Evolutionary conservation across 2,797 vertebrate species (phyloP).

Genomic region (Melanotaenia boesemani): DNA sequence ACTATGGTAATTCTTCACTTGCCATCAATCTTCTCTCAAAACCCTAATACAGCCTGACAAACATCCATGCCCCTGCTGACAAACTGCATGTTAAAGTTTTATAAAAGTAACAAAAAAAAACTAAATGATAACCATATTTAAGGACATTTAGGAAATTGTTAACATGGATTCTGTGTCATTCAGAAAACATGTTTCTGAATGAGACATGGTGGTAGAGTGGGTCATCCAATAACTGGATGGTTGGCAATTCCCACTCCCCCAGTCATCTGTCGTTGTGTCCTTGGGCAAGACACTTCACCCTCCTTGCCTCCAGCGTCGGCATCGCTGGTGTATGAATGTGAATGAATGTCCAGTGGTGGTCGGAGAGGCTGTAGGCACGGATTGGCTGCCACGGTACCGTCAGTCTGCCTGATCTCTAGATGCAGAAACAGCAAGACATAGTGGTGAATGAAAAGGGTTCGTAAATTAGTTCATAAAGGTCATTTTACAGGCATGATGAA

Average conservation of each 20-base stretch:
- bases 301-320: too few species aligned
- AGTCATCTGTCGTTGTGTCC: too few species aligned
- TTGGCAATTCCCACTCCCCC: too few species aligned
- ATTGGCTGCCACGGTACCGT: too few species aligned
- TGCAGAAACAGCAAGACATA: background rate
- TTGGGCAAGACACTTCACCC: too few species aligned
- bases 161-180: background rate
- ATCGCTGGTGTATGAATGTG: too few species aligned
- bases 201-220: too few species aligned
- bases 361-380: too few species aligned
- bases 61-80: conserved; percentile 36
- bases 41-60: conserved; percentile 49
- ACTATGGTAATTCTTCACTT: conserved; percentile 80
- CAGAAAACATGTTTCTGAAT: background rate
- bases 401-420: too few species aligned
- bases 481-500: conserved; percentile 15
- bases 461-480: conserved; percentile 53
- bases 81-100: conserved; percentile 47
- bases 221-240: too few species aligned
- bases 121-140: conserved; percentile 13
- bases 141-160: conserved; percentile 2
- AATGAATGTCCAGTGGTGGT: too few species aligned
- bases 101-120: conserved; percentile 10
- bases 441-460: conserved; percentile 9
- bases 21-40: conserved; percentile 61